phyloP scores from a whole-genome alignment of 1,140 invertebrate species.

The Drosophila gunungcola region DNA sequence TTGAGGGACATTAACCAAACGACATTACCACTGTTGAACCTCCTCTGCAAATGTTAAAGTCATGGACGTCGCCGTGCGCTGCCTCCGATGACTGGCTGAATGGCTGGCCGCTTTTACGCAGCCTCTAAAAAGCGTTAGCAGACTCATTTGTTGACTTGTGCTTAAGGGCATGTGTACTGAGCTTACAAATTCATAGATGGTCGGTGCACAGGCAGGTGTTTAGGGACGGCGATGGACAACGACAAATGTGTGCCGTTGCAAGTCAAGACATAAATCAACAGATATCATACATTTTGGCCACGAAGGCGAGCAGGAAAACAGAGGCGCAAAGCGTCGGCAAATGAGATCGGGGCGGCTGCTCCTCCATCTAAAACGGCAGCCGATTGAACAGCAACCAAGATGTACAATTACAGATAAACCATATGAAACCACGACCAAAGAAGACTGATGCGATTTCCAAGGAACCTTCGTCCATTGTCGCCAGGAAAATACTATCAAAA shows the following conservation, averaged over 20 bases:
- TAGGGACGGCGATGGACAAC: neutral
- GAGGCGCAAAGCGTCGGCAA: conserved; percentile 24
- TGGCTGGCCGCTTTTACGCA: conserved; percentile 39
- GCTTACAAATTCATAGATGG: conserved; percentile 1
- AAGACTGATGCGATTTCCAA: conserved; percentile 66
- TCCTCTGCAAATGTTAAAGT: conserved; percentile 45
- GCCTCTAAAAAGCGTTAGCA: conserved; percentile 3
- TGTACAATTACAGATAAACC: conserved; percentile 79
- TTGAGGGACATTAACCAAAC: neutral
- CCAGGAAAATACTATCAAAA: conserved; percentile 31
- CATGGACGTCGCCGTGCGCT: neutral
- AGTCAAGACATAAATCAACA: conserved; percentile 62
- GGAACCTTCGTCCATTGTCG: conserved; percentile 44
- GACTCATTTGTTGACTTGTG: conserved; percentile 12
- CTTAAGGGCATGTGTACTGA: conserved; percentile 18
- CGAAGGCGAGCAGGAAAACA: conserved; percentile 24
- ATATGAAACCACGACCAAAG: conserved; percentile 29
- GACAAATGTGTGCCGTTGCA: conserved; percentile 67
- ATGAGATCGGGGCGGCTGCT: conserved; percentile 40
- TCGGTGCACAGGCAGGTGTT: neutral
- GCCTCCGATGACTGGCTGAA: conserved; percentile 33
- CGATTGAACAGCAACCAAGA: conserved; percentile 29
- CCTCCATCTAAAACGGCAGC: neutral
- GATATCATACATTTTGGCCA: conserved; percentile 35
- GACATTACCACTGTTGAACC: conserved; percentile 12